Base-by-base conservation (phyloP, 1,140 invertebrate species). In the Sycobia sp. region DNA sequence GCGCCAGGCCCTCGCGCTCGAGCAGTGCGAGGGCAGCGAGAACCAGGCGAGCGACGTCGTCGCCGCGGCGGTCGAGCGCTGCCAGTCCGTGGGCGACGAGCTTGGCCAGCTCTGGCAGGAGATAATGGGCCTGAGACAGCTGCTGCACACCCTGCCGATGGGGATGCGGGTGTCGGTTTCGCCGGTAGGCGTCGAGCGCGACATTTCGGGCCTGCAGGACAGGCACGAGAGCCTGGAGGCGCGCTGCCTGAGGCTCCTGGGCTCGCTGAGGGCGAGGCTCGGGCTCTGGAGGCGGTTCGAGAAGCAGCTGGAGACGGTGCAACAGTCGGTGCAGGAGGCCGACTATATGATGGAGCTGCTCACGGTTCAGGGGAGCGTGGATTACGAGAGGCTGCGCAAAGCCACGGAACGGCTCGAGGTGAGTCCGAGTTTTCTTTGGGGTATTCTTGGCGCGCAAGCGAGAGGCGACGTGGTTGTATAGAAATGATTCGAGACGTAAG, bases 321-420 rank as follows among this genome's bases (percentile, higher is more conserved):
- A 92, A 51, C 87, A 90, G 32, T 91, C 89, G 0, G 89, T 92
- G 0, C 85, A 91, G 58, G 90, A 93, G 67, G 89, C 90, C 0
- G 91, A 92, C 74, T 93, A 91, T 69, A 92, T 92, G 90, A 91
- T 92, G 80, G 90, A 93, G 69, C 76, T 93, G 13, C 81, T 93
- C 3, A 89, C 89, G 1, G 88, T 93, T 0, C 89, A 92, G 71
- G 91, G 90, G 13, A 87, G 89, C 38, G 88, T 93, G 2, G 90
- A 93, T 79, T 92, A 92, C 66, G 90, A 92, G 53, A 84, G 91
- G 27, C 76, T 93, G 43, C 78, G 88, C n/a, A 91, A 91, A 70
- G 90, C 90, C 32, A 92, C 90, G 0, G 90, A 92, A 73, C 82
- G 90, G 72, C 79, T 92, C 57, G 90, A 92, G 87, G 90, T 92